Percentiles rank a stretch among this genome's conserved stretches.
Evolutionary conservation across 1,140 invertebrate genomes (phyloP).

Genomic region (Brachionus koreanus): DNA sequence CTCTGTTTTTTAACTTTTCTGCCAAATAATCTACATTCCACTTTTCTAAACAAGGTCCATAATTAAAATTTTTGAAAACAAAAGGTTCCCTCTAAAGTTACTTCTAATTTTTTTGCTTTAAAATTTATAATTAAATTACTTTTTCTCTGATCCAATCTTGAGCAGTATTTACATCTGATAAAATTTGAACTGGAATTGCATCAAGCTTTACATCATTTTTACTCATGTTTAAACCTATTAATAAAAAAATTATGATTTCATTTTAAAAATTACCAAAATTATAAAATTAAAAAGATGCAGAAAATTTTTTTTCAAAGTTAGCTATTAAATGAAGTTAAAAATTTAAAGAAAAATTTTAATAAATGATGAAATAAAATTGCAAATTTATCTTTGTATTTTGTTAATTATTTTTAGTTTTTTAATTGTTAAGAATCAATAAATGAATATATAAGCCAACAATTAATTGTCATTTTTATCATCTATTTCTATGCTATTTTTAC

Average conservation of each 20-base stretch:
- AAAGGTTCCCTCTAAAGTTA: slow-evolving; percentile 55
- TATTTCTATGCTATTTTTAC: too few species aligned
- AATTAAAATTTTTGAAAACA: slow-evolving; percentile 59
- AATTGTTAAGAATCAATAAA: too few species aligned
- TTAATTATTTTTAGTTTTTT: too few species aligned
- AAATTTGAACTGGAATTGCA: neutral
- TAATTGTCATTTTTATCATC: too few species aligned
- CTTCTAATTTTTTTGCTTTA: neutral
- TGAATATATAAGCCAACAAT: too few species aligned
- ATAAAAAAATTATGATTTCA: neutral
- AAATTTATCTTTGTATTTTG: too few species aligned
- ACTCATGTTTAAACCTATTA: neutral
- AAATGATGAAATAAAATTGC: neutral
- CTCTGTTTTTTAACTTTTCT: slow-evolving; percentile 52
- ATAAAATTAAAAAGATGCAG: neutral
- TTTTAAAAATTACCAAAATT: too few species aligned
- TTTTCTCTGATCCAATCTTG: neutral
- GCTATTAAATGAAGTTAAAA: neutral
- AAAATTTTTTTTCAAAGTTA: neutral
- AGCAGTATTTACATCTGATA: neutral
- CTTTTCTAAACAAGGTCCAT: slow-evolving; percentile 60
- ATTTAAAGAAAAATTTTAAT: neutral
- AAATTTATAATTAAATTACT: neutral
- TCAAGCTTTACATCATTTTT: neutral
- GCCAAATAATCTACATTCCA: slow-evolving; percentile 62